These are phyloP conservation scores for Oikopleura albicans DNA, from an alignment of 23 tunicate genomes.

Conservation along the genomic window DNA sequence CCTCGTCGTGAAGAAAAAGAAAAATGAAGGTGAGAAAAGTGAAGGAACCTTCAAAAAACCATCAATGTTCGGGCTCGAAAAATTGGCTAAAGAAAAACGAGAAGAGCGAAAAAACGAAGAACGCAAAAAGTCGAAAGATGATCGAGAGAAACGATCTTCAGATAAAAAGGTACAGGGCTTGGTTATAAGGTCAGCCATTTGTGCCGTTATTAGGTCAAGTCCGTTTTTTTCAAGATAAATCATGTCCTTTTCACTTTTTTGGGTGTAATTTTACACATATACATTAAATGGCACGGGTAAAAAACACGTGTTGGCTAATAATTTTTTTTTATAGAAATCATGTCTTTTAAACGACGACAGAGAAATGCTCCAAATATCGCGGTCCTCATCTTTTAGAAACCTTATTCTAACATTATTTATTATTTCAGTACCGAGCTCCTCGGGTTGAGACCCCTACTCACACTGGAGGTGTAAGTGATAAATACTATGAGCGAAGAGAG, in stretches of 20 bases:
- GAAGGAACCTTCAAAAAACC: conserved; percentile 66
- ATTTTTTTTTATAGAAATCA: too few species aligned
- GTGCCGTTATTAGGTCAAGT: too few species aligned
- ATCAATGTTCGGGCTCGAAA: conserved; percentile 73
- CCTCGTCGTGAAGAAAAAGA: conserved; percentile 56
- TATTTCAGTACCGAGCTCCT: conserved; percentile 32
- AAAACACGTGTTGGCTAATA: too few species aligned
- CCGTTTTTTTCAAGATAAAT: too few species aligned
- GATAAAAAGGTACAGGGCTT: conserved; percentile 1
- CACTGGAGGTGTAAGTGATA: conserved; percentile 72
- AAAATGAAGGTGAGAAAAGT: conserved; percentile 31
- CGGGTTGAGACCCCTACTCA: conserved; percentile 76
- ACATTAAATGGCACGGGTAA: too few species aligned
- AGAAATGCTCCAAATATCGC: too few species aligned
- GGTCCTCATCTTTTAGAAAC: too few species aligned
- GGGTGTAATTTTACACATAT: too few species aligned
- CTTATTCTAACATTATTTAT: too few species aligned
- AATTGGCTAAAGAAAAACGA: conserved; percentile 34
- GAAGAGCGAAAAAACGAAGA: conserved; percentile 20
- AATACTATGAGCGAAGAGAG: conserved; percentile 33
- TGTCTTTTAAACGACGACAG: too few species aligned
- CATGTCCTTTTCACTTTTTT: too few species aligned
- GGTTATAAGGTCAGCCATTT: too few species aligned
- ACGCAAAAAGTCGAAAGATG: conserved; percentile 16
- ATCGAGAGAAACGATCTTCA: background rate